These are phyloP conservation scores for Ceratothoa steindachneri DNA, from an alignment of 2,888 invertebrate genomes.

Conservation along the genomic window DNA sequence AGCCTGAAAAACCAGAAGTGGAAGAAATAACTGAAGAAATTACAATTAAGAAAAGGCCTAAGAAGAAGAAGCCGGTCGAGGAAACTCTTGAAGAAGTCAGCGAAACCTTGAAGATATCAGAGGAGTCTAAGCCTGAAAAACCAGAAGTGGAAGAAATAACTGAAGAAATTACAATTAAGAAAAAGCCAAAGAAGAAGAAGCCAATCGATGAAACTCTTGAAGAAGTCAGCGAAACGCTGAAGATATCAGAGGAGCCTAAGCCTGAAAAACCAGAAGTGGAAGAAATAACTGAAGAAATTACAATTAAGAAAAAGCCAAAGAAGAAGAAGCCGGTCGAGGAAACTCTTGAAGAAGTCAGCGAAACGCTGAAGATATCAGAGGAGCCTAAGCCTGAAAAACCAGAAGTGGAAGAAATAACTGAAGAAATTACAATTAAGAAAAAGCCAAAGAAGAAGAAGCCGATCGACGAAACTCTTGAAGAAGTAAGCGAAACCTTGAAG, in stretches of 20 bases:
- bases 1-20: constrained; percentile 18
- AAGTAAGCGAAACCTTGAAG: constrained; percentile 62
- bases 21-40: constrained; percentile 26
- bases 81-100: constrained; percentile 19
- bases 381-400: constrained; percentile 23
- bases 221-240: constrained; percentile 18
- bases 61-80: constrained; percentile 14
- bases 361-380: constrained; percentile 48
- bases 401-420: constrained; percentile 62
- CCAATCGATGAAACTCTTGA: constrained; percentile 27
- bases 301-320: constrained; percentile 34
- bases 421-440: constrained; percentile 66
- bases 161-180: constrained; percentile 69
- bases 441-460: constrained; percentile 57
- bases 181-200: constrained; percentile 60
- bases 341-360: constrained; percentile 35
- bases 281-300: constrained; percentile 47
- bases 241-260: constrained; percentile 28
- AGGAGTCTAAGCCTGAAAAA: constrained; percentile 9
- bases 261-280: constrained; percentile 22
- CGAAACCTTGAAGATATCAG: neutral
- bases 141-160: neutral
- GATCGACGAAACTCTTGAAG: constrained; percentile 68
- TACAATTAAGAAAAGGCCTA: neutral
- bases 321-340: constrained; percentile 27